Evolutionary conservation across 2,113 vertebrate genomes (phyloP), one percentile per base, ranked within the genome.

Genomic region (Epinephelus fuscoguttatus): DNA sequence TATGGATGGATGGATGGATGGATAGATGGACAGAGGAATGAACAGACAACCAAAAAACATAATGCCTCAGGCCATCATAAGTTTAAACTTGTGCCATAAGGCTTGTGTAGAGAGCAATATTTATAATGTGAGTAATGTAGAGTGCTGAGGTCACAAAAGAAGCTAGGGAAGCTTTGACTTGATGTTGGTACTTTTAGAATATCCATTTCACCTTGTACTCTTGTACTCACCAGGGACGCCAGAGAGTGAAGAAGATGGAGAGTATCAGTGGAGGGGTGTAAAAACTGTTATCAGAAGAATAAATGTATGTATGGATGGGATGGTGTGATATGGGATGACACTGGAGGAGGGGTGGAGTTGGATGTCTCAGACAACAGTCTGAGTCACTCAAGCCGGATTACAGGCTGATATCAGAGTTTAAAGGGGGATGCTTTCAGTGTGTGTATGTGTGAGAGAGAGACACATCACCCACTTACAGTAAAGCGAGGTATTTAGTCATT

Each of bases 401-500:
- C 2, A 40, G 40, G 33, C 37, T 9, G 33, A 75, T 40, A 69
- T 70, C 49, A 86, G 42, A 47, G 55, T 56, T 70, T 17, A 70
- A 12, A 42, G n/a, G 55, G 30, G 30, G 30, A 30, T 30, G 30
- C 30, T 30, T 30, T 30, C 30, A 30, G 30, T 30, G 30, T 30
- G 53, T 30, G 53, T 12, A 25, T n/a, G 30, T 55, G 27, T 8
- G 19, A 30, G 25, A 52, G 55, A 70, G 14, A 52, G 10, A 70
- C n/a, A 17, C 69, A 79, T 84, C 78, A 78, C 71, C 23, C 61
- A 83, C 50, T 92, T 89, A 86, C 87, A 69, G 83, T 89, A 89
- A 92, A 77, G 19, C 18, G 0, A 37, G 57, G 10, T 60, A 49
- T 47, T 81, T 52, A 82, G 73, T 82, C 49, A 82, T 76, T 61